Evolutionary conservation across 2,888 invertebrate species (phyloP), one percentile per base, ranked within the genome.

Genomic region (Trichopoda pennipes): DNA sequence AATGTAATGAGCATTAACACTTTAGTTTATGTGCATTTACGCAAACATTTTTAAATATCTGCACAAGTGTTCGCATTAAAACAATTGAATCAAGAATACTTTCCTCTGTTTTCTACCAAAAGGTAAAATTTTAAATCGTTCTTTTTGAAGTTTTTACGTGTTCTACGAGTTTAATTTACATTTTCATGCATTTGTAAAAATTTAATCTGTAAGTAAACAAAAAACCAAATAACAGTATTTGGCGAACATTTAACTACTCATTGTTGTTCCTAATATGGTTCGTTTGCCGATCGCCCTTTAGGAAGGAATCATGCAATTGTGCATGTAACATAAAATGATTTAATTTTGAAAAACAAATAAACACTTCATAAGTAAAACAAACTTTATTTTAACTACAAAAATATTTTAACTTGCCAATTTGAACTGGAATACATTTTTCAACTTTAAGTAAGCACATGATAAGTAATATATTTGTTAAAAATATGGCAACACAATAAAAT

Each of bases 1-100:
- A 80, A 80, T 80, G 76, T 80, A 80, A 80, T 76, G 76, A 80
- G 76, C 80, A 76, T 75, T 75, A 72, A 75, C 80, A 72, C 75
- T 80, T 76, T 61, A 72, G 60, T 72, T 76, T 66, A 76, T 75
- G 74, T 55, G 19, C 19, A 47, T 23, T 55, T 60, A 4, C 35
- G 61, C 23, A 42, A 32, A n/a, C 19, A 51, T 47, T 23, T 28
- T 19, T 47, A 21, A 17, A 49, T 12, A 51, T 16, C 16, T 42
- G 42, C 28, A 23, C 58, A 58, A 21, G 23, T 19, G n/a, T 19
- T 35, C 35, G 35, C 19, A 58, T 44, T 38, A 35, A 49, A 47
- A 38, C 58, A 72, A 42, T 49, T 51, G 38, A 28, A 58, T 53
- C 38, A 47, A 70, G 58, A 21, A 70, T 70, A 44, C 14, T 8